A percentile compares a stretch with the other conserved stretches of the same genome.
Evolutionary conservation across 1,140 invertebrate species (phyloP).

Genomic region (Radopholus similis): DNA sequence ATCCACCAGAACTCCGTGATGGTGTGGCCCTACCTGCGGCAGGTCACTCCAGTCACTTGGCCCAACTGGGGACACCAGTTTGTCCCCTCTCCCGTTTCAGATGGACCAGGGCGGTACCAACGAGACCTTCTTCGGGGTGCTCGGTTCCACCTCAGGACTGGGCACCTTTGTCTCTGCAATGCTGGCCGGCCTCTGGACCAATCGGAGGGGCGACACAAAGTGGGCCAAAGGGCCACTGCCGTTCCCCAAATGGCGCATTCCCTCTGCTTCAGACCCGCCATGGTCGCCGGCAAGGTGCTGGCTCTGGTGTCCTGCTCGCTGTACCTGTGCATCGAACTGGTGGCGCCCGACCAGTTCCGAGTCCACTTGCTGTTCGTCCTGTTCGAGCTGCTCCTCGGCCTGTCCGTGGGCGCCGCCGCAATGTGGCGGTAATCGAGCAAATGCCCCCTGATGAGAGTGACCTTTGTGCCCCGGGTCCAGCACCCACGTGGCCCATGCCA

Average conservation of each 20-base stretch:
- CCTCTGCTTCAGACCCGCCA: slow-evolving; percentile 36
- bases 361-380: slow-evolving; percentile 33
- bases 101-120: slow-evolving; percentile 32
- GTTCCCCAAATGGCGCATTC: too few species aligned
- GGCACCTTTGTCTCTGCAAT: slow-evolving; percentile 36
- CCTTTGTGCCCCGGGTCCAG: too few species aligned
- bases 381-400: slow-evolving; percentile 47
- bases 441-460: too few species aligned
- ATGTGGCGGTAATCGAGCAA: too few species aligned
- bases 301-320: slow-evolving; percentile 43
- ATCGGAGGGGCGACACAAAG: neutral
- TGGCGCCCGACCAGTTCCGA: neutral
- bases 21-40: slow-evolving; percentile 43
- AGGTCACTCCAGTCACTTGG: too few species aligned
- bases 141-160: slow-evolving; percentile 42
- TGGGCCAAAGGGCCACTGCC: too few species aligned
- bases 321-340: slow-evolving; percentile 41
- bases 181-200: slow-evolving; percentile 33
- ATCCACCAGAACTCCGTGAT: slow-evolving; percentile 33
- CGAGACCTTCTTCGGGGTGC: slow-evolving; percentile 46
- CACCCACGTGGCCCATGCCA: slow-evolving; percentile 46
- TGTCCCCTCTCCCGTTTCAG: too few species aligned
- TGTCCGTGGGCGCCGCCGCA: slow-evolving; percentile 36
- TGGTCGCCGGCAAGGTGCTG: slow-evolving; percentile 39
- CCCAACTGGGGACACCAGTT: too few species aligned